These are phyloP conservation scores for Carcina quercana DNA, from an alignment of 2,888 invertebrate species.

Conservation along the genomic window DNA sequence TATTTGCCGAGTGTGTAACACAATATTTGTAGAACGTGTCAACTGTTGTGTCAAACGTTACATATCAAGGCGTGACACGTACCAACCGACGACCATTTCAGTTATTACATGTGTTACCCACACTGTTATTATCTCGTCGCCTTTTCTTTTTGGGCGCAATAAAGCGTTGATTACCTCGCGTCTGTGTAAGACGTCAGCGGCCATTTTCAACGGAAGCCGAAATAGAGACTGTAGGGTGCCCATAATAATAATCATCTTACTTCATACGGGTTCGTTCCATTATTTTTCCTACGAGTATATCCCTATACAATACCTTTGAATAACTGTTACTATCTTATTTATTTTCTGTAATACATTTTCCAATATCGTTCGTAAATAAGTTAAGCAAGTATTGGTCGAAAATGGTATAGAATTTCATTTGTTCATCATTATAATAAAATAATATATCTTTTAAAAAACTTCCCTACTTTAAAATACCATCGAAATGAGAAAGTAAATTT, in stretches of 20 bases:
- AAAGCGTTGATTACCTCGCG: constrained; percentile 60
- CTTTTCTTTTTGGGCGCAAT: constrained; percentile 62
- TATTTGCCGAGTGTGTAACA: constrained; percentile 63
- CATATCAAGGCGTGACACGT: constrained; percentile 68
- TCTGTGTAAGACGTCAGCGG: constrained; percentile 28
- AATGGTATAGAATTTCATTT: too few relatives aligned
- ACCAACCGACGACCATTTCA: constrained; percentile 45
- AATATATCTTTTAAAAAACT: too few relatives aligned
- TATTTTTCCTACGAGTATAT: background rate
- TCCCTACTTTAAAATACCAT: constrained; percentile 4
- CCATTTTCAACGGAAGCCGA: constrained; percentile 40
- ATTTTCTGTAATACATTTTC: too few relatives aligned
- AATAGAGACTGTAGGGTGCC: constrained; percentile 51
- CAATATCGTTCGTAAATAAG: too few relatives aligned
- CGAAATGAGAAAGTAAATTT: constrained; percentile 13
- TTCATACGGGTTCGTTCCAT: constrained; percentile 6
- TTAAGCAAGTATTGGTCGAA: too few relatives aligned
- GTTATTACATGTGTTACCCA: constrained; percentile 64
- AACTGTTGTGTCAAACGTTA: constrained; percentile 56
- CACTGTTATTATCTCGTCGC: constrained; percentile 50
- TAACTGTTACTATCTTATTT: too few relatives aligned
- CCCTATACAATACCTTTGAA: background rate
- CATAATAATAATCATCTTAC: constrained; percentile 43
- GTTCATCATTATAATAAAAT: too few relatives aligned
- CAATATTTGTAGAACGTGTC: constrained; percentile 74